Percentiles rank a stretch among this genome's conserved stretches.
These are phyloP conservation scores for Tryphoninae sp. DNA, from an alignment of 2,888 invertebrate genomes.

Conservation along the genomic window DNA sequence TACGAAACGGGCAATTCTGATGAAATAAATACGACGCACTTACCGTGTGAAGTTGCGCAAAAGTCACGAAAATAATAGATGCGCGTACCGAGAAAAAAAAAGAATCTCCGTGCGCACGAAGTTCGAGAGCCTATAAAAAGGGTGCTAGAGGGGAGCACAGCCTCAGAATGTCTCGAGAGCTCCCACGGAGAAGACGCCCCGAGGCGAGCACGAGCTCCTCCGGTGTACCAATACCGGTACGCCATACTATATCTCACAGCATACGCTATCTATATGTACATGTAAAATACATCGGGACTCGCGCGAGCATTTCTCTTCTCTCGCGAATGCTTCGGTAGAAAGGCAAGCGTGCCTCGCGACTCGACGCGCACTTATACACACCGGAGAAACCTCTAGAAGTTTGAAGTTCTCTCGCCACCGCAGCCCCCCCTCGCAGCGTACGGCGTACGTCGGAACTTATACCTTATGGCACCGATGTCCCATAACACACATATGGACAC, in stretches of 20 bases:
- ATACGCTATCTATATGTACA: slow-evolving; percentile 4
- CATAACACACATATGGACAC: slow-evolving; percentile 35
- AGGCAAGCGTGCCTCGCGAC: slow-evolving; percentile 56
- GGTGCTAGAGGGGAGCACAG: slow-evolving; percentile 6
- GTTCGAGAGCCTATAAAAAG: slow-evolving; percentile 5
- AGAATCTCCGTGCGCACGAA: slow-evolving; percentile 18
- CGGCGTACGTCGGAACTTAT: slow-evolving; percentile 50
- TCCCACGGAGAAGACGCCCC: slow-evolving; percentile 31
- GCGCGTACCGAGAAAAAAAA: slow-evolving; percentile 8
- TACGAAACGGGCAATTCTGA: neutral
- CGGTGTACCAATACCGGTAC: slow-evolving; percentile 25
- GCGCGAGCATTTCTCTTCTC: slow-evolving; percentile 63
- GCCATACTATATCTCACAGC: neutral
- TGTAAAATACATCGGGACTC: slow-evolving; percentile 48
- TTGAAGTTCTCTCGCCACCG: slow-evolving; percentile 50
- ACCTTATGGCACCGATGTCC: slow-evolving; percentile 47
- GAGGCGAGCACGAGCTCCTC: slow-evolving; percentile 53
- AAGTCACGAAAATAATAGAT: slow-evolving; percentile 1
- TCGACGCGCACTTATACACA: slow-evolving; percentile 64
- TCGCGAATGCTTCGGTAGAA: slow-evolving; percentile 68
- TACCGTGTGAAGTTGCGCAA: slow-evolving; percentile 1
- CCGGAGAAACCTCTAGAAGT: slow-evolving; percentile 73
- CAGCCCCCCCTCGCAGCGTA: slow-evolving; percentile 1
- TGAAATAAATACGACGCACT: too few relatives aligned
- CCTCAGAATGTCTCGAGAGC: slow-evolving; percentile 24